Evolutionary conservation across 2,797 vertebrate genomes (phyloP).

Genomic region (Pyrocephalus nanus): DNA sequence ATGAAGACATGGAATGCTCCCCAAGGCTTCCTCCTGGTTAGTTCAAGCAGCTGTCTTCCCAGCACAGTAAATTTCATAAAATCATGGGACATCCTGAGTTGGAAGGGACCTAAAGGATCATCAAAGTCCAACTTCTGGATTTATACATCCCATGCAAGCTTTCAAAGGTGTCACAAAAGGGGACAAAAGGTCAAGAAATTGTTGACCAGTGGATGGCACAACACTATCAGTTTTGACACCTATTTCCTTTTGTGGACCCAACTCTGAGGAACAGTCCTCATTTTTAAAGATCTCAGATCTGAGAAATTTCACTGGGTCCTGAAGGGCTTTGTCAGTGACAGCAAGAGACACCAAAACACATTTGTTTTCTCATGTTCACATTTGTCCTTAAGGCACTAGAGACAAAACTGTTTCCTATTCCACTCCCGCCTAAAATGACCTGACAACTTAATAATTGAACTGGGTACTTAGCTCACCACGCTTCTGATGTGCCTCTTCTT

Average conservation of each 20-base stretch:
- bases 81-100: neutral
- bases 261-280: neutral
- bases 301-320: neutral
- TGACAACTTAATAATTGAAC: slow-evolving; percentile 24
- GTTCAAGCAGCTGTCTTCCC: neutral
- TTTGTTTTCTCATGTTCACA: neutral
- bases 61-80: neutral
- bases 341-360: neutral
- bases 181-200: neutral
- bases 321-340: neutral
- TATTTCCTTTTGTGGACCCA: neutral
- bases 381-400: neutral
- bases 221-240: neutral
- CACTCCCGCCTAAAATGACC: neutral
- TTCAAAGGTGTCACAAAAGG: neutral
- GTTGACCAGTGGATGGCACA: neutral
- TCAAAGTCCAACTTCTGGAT: neutral
- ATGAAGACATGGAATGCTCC: neutral
- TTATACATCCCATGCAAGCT: neutral
- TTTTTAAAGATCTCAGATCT: neutral
- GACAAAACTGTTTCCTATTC: neutral
- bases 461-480: neutral
- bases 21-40: neutral
- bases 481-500: neutral
- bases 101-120: neutral